Conservation (phyloP, 2,113 vertebrate genomes). For the Regulus satrapa region DNA sequence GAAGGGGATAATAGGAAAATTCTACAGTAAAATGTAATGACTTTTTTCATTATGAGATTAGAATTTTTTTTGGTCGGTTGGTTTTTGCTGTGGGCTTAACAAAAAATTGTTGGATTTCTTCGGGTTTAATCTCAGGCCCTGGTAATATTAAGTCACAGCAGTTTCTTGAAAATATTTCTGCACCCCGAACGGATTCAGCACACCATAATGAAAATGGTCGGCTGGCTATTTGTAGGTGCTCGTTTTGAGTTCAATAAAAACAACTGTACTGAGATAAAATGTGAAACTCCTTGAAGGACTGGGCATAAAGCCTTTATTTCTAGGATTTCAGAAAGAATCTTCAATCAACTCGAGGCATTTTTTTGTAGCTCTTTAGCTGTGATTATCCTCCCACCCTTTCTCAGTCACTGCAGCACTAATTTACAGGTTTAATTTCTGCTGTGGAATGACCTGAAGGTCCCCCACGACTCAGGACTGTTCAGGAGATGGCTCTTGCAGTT, state of each 20-base stretch:
- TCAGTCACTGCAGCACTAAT: neutral
- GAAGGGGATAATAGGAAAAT: neutral
- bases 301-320: neutral
- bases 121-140: neutral
- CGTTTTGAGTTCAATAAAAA: neutral
- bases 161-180: neutral
- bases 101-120: neutral
- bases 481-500: neutral
- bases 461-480: accelerated
- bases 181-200: neutral
- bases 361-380: neutral
- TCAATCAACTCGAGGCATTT: neutral
- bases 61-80: neutral
- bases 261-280: neutral
- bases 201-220: neutral
- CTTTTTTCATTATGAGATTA: neutral
- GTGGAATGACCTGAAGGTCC: neutral
- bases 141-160: neutral
- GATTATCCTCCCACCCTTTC: neutral
- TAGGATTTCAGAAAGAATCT: neutral
- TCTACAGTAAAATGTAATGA: neutral
- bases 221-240: neutral
- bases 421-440: neutral
- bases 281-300: neutral
- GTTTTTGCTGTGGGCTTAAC: accelerated